phyloP scores from a whole-genome alignment of 2,888 invertebrate species.

The Cheilosia urbana region DNA sequence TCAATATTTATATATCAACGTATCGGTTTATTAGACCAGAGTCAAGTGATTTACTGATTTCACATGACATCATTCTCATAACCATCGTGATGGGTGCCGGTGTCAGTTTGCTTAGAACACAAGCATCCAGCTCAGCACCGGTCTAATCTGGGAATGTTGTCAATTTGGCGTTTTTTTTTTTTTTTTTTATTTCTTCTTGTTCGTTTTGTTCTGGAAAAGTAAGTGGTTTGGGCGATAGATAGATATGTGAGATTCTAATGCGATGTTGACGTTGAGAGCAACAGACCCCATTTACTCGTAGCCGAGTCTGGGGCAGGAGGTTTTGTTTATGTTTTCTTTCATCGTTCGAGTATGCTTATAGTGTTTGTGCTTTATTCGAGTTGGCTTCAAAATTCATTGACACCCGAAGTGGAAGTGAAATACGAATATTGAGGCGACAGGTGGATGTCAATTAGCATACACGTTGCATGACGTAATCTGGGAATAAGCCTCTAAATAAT shows the following conservation, averaged over 20 bases:
- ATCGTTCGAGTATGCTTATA: not conserved
- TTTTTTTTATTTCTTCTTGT: no score
- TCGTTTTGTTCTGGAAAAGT: constrained; percentile 3
- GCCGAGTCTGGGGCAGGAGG: constrained; percentile 51
- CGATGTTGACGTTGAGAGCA: constrained; percentile 19
- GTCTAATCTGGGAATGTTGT: constrained; percentile 52
- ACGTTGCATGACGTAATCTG: constrained; percentile 28
- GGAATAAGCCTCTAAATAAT: not conserved
- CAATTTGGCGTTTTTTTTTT: constrained; percentile 39
- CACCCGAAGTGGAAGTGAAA: constrained; percentile 9
- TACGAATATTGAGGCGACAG: constrained; percentile 23
- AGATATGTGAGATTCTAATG: constrained; percentile 43
- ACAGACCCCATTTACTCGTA: not conserved
- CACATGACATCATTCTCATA: constrained; percentile 61
- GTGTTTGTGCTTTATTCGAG: constrained; percentile 2
- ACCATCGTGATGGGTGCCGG: constrained; percentile 22
- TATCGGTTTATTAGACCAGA: constrained; percentile 24
- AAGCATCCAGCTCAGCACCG: constrained; percentile 9
- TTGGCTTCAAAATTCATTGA: constrained; percentile 21
- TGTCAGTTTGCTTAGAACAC: not conserved
- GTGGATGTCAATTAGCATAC: constrained; percentile 32
- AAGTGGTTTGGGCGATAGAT: constrained; percentile 16
- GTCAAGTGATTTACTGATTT: constrained; percentile 52
- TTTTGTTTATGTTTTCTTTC: constrained; percentile 48
- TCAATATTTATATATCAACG: constrained; percentile 40